A percentile compares a stretch with the other conserved stretches of the same genome.
These are phyloP conservation scores for Sebastes nivosus DNA, from an alignment of 2,797 vertebrate species.

Conservation along the genomic window DNA sequence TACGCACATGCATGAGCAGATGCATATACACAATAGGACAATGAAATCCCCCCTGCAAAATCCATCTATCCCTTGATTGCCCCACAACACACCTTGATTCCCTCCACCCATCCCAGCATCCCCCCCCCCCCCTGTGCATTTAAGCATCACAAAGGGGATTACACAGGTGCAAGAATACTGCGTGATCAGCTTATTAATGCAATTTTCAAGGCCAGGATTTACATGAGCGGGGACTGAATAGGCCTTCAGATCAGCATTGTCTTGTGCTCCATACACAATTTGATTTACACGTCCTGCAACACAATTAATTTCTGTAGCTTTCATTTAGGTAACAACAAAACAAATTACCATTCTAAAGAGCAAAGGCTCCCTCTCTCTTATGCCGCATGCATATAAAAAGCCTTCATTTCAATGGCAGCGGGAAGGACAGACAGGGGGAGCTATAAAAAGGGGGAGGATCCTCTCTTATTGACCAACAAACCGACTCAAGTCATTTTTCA, in stretches of 20 bases:
- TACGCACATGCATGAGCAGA: conserved; percentile 29
- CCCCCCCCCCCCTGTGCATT: conserved; percentile 50
- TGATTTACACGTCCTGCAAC: conserved; percentile 66
- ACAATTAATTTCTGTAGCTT: conserved; percentile 74
- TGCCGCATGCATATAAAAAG: conserved; percentile 61
- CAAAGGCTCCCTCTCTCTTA: conserved; percentile 38
- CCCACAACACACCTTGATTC: conserved; percentile 71
- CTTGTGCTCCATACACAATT: conserved; percentile 67
- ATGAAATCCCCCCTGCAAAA: conserved; percentile 54
- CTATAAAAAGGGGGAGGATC: conserved; percentile 36
- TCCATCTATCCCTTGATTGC: conserved; percentile 48
- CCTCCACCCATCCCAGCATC: conserved; percentile 38
- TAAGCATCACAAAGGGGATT: conserved; percentile 76
- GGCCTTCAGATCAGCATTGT: conserved; percentile 70
- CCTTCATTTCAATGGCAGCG: conserved; percentile 44
- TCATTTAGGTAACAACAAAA: conserved; percentile 69
- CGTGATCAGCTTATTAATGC: conserved; percentile 76
- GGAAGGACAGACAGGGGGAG: conserved; percentile 14
- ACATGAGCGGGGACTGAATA: conserved; percentile 58
- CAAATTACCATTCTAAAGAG: conserved; percentile 70
- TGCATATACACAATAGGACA: conserved; percentile 62
- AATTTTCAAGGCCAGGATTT: conserved; percentile 73
- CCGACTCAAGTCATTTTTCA: conserved; percentile 70
- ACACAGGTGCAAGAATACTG: conserved; percentile 77
- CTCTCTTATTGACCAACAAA: conserved; percentile 68